These are phyloP conservation scores for Epistrophe grossulariae DNA, from an alignment of 2,888 invertebrate species.

Conservation along the genomic window DNA sequence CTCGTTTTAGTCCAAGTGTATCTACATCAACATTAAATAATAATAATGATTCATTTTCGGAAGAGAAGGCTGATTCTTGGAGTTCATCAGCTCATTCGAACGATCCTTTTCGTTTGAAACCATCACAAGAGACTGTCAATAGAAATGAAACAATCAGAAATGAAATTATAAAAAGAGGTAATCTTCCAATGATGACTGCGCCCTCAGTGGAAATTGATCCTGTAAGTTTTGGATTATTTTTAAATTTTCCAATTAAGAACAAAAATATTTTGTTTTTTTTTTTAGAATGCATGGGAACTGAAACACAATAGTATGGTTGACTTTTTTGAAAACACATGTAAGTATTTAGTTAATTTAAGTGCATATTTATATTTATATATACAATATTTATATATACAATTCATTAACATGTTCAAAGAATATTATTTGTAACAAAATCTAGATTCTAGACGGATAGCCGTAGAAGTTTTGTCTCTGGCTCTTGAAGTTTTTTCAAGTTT, in stretches of 20 bases:
- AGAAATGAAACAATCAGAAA: slow-evolving; percentile 82
- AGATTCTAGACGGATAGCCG: too few species aligned
- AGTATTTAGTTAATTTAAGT: slow-evolving; percentile 60
- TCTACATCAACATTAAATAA: slow-evolving; percentile 61
- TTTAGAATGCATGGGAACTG: slow-evolving; percentile 87
- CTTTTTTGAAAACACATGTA: slow-evolving; percentile 74
- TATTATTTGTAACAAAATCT: too few species aligned
- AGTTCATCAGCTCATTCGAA: slow-evolving; percentile 65
- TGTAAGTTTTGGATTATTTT: slow-evolving; percentile 83
- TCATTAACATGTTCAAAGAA: too few species aligned
- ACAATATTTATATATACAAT: too few species aligned
- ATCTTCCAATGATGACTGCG: slow-evolving; percentile 84
- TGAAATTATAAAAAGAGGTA: slow-evolving; percentile 79
- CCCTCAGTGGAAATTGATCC: slow-evolving; percentile 89
- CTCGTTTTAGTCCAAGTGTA: slow-evolving; percentile 63
- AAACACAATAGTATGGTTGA: slow-evolving; percentile 73
- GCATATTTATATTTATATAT: too few species aligned
- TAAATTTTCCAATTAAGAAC: neutral
- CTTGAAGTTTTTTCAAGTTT: too few species aligned
- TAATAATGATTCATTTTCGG: slow-evolving; percentile 21
- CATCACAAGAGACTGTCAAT: slow-evolving; percentile 79
- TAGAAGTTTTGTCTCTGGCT: too few species aligned
- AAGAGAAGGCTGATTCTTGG: slow-evolving; percentile 55
- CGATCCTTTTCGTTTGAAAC: slow-evolving; percentile 80
- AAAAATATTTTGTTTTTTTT: neutral